phyloP scores from a whole-genome alignment of 2,797 vertebrate genomes.

The Hippopotamyrus pictus region DNA sequence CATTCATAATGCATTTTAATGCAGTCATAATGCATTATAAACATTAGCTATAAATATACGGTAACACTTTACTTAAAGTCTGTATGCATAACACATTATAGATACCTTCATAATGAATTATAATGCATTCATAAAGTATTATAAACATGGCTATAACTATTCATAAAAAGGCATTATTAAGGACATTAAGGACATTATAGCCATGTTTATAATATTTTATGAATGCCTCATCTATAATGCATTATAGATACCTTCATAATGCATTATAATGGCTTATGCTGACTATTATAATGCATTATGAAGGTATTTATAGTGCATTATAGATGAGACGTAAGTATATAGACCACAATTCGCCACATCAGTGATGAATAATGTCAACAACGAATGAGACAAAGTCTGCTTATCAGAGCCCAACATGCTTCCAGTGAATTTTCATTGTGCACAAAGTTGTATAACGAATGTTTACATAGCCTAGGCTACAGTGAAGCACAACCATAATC shows the following conservation, averaged over 20 bases:
- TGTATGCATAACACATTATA: too few relatives aligned
- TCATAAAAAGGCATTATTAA: too few relatives aligned
- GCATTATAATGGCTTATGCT: background rate
- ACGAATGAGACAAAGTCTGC: background rate
- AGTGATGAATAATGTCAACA: background rate
- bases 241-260: background rate
- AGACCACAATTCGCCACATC: too few relatives aligned
- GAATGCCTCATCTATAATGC: background rate
- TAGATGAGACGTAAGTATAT: background rate
- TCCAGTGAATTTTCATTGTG: background rate
- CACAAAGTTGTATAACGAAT: background rate
- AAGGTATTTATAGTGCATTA: background rate
- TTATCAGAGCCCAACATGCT: background rate
- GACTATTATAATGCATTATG: background rate
- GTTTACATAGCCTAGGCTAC: background rate
- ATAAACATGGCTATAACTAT: too few relatives aligned
- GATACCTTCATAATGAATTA: too few relatives aligned
- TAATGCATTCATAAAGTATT: too few relatives aligned
- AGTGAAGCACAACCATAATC: background rate
- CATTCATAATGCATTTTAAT: background rate
- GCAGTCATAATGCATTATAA: background rate
- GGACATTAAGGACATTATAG: too few relatives aligned
- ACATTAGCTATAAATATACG: too few relatives aligned
- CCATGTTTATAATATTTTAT: background rate
- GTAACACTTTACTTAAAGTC: too few relatives aligned